Evolutionary conservation across 2,797 vertebrate species (phyloP).

Genomic region (Argya squamiceps): DNA sequence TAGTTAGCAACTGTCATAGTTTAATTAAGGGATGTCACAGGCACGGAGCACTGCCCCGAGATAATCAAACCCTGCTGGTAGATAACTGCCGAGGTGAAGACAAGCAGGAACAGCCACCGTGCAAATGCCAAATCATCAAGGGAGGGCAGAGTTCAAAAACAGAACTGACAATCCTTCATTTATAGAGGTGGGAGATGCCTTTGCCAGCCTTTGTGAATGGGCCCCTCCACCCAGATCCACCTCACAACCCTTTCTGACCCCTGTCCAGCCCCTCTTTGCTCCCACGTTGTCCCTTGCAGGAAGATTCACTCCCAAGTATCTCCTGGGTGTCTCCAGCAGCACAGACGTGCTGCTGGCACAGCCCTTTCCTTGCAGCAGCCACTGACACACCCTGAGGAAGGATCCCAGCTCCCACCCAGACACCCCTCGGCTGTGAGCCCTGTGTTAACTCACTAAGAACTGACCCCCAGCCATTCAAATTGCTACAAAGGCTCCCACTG

Average conservation of each 20-base stretch:
- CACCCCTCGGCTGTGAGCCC: neutral
- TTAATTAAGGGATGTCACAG: constrained; percentile 70
- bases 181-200: neutral
- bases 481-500: neutral
- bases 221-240: neutral
- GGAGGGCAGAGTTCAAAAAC: neutral
- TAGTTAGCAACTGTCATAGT: constrained; percentile 50
- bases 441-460: neutral
- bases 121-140: neutral
- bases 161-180: neutral
- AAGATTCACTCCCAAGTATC: fast-evolving
- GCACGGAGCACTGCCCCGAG: constrained; percentile 29
- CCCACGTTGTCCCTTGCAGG: neutral
- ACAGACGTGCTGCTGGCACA: fast-evolving
- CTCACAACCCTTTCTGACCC: neutral
- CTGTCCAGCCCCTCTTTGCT: neutral
- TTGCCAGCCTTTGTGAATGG: neutral
- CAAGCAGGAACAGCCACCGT: constrained; percentile 16
- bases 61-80: constrained; percentile 50
- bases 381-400: fast-evolving
- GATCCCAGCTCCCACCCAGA: neutral
- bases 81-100: constrained; percentile 56
- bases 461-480: neutral
- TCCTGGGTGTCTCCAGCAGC: neutral
- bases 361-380: neutral